Base-by-base conservation (phyloP, 2,113 vertebrate genomes). In the Lutjanus erythropterus region DNA sequence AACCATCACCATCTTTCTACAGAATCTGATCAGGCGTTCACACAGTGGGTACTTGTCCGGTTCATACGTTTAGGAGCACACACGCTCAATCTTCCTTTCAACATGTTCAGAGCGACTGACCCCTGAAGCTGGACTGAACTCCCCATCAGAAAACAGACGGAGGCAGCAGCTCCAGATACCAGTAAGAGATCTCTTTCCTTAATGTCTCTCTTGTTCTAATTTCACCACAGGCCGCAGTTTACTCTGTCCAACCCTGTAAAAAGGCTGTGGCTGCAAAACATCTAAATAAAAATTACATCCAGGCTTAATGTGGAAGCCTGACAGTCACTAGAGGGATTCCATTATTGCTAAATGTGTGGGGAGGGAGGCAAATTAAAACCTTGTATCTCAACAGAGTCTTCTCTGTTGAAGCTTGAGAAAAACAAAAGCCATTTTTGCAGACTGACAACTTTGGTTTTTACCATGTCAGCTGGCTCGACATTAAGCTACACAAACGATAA, bases 191-290 rank as follows among this genome's bases (percentile, higher is more conserved):
- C 72, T 74, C 6, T n/a, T 56, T 55, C 44, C 55, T 69, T 52
- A 42, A 76, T 46, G 49, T 82, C 60, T 78, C 39, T 73, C 66
- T 81, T 62, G 37, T 71, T 83, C 49, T 35, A 50, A 73, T 55
- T 85, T 49, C 33, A 68, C 76, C 76, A 46, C 68, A 81, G 71
- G 65, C 86, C 84, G 66, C 72, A 80, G 82, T 87, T 90, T 82
- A 85, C 75, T 82, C 81, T 80, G 66, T 75, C 76, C 41, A 81
- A 64, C 64, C 75, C 53, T 18, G 15, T 79, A 87, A 88, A 88
- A 77, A 82, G 59, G 29, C 71, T 84, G 65, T 5, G 31, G 80
- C 77, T 71, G 37, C 78, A 88, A 90, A 86, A 80, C 53, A 76
- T 85, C 53, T 12, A 66, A 59, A 90, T 70, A 77, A 70, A 79